Evolutionary conservation across 2,113 vertebrate species (phyloP).

Genomic region (Trochalopteron elliotii): DNA sequence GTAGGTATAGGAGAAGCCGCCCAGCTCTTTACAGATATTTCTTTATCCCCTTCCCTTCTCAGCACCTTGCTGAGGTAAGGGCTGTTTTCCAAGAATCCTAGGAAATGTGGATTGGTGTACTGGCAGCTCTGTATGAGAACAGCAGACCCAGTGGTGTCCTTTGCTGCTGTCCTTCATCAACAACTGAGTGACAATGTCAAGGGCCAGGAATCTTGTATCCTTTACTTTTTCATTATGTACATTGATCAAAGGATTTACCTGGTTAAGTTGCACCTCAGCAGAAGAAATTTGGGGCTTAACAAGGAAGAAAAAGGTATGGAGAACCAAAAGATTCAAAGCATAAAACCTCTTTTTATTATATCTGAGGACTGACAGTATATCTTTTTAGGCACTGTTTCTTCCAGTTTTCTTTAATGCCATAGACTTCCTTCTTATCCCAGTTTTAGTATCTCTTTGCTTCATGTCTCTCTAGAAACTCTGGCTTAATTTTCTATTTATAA

Average conservation of each 20-base stretch:
- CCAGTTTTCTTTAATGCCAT: neutral
- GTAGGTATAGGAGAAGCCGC: neutral
- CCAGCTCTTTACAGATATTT: neutral
- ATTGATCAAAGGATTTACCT: neutral
- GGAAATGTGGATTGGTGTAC: neutral
- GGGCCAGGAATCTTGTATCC: neutral
- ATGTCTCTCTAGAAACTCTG: neutral
- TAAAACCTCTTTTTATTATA: neutral
- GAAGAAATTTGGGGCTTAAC: neutral
- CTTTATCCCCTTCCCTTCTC: accelerated
- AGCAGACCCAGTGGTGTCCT: accelerated
- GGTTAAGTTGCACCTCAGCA: neutral
- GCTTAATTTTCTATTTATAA: neutral
- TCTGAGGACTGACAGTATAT: neutral
- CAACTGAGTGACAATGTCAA: neutral
- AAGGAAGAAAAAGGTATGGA: neutral
- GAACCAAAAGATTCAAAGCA: neutral
- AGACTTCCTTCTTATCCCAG: neutral
- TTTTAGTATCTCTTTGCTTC: neutral
- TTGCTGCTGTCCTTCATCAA: neutral
- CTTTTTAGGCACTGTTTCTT: neutral
- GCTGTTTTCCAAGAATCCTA: neutral
- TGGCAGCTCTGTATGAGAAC: neutral
- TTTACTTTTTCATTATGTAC: neutral
- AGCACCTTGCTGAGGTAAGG: accelerated